Evolutionary conservation across 2,113 vertebrate genomes (phyloP).

Genomic region (Ardeotis arabs): DNA sequence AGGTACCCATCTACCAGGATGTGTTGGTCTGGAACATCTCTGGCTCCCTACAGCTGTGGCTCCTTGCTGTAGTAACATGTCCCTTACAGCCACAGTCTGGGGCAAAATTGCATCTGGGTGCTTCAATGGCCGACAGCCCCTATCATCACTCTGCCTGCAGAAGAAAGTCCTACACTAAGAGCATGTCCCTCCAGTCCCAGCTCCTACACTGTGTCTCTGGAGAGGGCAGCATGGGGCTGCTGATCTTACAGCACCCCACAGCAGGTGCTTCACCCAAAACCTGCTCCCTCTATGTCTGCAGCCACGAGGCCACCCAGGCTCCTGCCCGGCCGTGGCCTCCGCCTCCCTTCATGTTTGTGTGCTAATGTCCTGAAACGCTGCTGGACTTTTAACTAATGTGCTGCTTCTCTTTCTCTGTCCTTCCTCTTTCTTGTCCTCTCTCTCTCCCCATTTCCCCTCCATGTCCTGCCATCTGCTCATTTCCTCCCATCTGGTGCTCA

Average conservation of each 20-base stretch:
- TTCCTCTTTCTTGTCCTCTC: not conserved
- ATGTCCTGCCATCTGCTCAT: accelerated
- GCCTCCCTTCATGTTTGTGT: not conserved
- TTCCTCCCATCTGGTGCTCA: not conserved
- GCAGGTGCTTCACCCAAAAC: not conserved
- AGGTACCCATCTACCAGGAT: slow-evolving; percentile 1
- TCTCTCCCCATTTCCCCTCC: not conserved
- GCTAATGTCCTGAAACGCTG: not conserved
- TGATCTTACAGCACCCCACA: not conserved
- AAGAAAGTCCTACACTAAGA: not conserved
- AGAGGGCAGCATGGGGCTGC: not conserved
- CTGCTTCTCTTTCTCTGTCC: slow-evolving; percentile 29
- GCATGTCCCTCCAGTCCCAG: not conserved
- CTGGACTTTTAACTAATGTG: slow-evolving; percentile 9
- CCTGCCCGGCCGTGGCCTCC: not conserved
- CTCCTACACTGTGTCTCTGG: not conserved
- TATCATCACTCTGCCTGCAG: not conserved
- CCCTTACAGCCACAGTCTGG: not conserved
- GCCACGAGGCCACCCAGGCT: not conserved
- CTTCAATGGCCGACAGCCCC: not conserved
- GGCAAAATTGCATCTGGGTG: not conserved
- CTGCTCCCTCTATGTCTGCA: not conserved
- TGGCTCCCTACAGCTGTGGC: not conserved
- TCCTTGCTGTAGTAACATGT: not conserved
- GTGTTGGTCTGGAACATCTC: not conserved